These are phyloP conservation scores for Cotesia glomerata DNA, from an alignment of 1,140 invertebrate genomes.

Conservation along the genomic window DNA sequence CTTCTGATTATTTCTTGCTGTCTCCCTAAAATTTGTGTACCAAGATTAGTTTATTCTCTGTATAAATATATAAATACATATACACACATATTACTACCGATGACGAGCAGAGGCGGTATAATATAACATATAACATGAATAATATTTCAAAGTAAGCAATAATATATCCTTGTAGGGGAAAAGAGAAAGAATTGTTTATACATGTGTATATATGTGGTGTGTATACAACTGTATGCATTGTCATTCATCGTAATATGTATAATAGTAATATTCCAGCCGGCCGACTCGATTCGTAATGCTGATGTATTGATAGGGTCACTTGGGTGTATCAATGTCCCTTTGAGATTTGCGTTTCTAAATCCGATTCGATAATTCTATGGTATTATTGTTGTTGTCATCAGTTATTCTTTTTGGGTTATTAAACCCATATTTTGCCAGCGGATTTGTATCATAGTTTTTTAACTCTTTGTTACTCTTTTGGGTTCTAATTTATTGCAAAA, in stretches of 20 bases:
- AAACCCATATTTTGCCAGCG: background rate
- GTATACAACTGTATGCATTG: slow-evolving; percentile 11
- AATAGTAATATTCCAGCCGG: slow-evolving; percentile 22
- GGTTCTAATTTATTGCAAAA: no score
- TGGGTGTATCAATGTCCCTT: slow-evolving; percentile 1
- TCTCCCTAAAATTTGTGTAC: slow-evolving; percentile 13
- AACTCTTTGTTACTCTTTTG: no score
- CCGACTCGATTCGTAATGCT: slow-evolving; percentile 22
- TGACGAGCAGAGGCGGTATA: background rate
- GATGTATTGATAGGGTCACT: background rate
- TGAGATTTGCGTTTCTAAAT: slow-evolving; percentile 10
- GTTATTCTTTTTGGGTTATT: background rate
- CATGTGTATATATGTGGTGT: no score
- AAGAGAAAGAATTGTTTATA: background rate
- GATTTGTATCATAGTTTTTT: no score
- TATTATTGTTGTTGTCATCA: slow-evolving; percentile 7
- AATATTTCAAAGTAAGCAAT: slow-evolving; percentile 24
- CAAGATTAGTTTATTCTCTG: slow-evolving; percentile 17
- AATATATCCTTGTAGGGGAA: background rate
- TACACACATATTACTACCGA: no score
- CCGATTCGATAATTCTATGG: slow-evolving; percentile 23
- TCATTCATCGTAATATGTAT: slow-evolving; percentile 9
- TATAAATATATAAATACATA: background rate
- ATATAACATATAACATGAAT: slow-evolving; percentile 28
- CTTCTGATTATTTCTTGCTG: slow-evolving; percentile 6